A percentile compares a stretch with the other conserved stretches of the same genome.
Conservation (phyloP, 2,888 invertebrate species). For the Amphipoea oculea region DNA sequence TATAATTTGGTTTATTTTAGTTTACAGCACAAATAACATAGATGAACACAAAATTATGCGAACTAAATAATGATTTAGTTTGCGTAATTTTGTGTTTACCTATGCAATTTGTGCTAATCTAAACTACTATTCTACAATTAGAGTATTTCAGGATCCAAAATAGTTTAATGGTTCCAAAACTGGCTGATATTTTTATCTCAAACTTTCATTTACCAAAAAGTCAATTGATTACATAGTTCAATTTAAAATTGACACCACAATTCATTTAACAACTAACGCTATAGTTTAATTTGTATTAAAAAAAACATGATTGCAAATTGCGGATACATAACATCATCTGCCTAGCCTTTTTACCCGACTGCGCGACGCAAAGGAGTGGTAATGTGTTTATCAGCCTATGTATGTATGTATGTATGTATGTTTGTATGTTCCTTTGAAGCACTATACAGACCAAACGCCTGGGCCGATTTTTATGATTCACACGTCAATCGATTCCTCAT, state of each 20-base stretch:
- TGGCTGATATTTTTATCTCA: too few species aligned
- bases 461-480: too few species aligned
- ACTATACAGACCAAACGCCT: too few species aligned
- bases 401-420: too few species aligned
- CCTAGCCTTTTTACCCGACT: too few species aligned
- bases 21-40: conserved; percentile 12
- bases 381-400: too few species aligned
- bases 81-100: conserved; percentile 11
- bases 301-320: neutral
- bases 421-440: too few species aligned
- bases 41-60: conserved; percentile 33
- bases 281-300: neutral
- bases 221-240: neutral
- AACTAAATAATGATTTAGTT: conserved; percentile 30
- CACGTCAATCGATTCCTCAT: too few species aligned
- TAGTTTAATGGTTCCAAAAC: neutral
- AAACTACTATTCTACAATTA: conserved; percentile 3
- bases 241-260: neutral
- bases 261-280: neutral
- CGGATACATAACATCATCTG: neutral
- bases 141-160: neutral
- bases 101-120: neutral
- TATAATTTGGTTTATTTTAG: conserved; percentile 47
- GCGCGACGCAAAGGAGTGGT: too few species aligned
- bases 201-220: neutral